Evolutionary conservation across 2,888 invertebrate genomes (phyloP).

Genomic region (Brassicogethes aeneus): DNA sequence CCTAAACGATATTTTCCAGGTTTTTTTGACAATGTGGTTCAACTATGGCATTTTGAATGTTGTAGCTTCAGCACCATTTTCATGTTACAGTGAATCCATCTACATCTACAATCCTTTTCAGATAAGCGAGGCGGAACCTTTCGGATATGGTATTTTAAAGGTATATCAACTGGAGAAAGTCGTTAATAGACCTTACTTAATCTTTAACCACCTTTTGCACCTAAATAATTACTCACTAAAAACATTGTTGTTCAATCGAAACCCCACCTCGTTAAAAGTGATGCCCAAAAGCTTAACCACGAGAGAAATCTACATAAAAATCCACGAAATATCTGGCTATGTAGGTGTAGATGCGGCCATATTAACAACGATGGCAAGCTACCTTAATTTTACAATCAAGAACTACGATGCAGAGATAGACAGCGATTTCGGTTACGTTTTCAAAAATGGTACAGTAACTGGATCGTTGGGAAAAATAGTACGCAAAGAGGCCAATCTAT

Average conservation of each 20-base stretch:
- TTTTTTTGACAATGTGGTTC: conserved; percentile 6
- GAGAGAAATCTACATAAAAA: conserved; percentile 10
- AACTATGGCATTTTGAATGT: conserved; percentile 9
- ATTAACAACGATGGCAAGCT: conserved; percentile 26
- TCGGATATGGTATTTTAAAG: conserved; percentile 11
- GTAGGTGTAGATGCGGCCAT: conserved; percentile 35
- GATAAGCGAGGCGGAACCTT: conserved; percentile 5
- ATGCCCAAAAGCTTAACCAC: conserved; percentile 7
- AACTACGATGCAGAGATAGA: neutral
- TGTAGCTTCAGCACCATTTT: conserved; percentile 7
- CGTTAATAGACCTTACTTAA: conserved; percentile 4
- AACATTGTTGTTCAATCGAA: conserved; percentile 30
- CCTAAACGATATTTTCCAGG: neutral
- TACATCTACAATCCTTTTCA: conserved; percentile 11
- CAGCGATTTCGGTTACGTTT: conserved; percentile 9
- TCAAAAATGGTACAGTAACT: conserved; percentile 9
- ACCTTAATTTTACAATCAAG: conserved; percentile 29
- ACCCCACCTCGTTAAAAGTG: conserved; percentile 10
- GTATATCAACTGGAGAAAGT: conserved; percentile 2
- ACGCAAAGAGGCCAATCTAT: conserved; percentile 32
- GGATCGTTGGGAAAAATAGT: conserved; percentile 37
- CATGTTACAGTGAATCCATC: neutral
- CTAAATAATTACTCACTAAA: conserved; percentile 32
- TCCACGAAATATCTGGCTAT: conserved; percentile 17
- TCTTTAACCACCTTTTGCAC: conserved; percentile 18